These are phyloP conservation scores for Acanthosepion pharaonis DNA, from an alignment of 2,888 invertebrate genomes.

Conservation along the genomic window DNA sequence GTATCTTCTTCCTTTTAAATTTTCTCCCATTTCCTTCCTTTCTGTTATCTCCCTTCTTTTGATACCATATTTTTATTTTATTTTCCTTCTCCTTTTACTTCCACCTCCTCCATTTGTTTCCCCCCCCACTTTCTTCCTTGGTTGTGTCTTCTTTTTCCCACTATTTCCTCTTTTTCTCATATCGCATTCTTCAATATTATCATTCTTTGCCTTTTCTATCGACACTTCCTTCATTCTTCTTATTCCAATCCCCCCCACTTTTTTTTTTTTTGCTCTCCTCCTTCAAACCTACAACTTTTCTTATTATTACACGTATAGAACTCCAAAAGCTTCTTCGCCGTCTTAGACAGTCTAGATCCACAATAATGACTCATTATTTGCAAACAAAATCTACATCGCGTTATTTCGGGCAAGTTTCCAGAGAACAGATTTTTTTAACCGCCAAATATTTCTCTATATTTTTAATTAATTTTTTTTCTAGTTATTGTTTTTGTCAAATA, in stretches of 20 bases:
- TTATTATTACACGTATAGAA: background rate
- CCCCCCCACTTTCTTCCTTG: background rate
- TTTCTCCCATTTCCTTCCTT: background rate
- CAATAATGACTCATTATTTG: background rate
- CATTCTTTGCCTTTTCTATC: background rate
- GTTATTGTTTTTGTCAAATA: conserved; percentile 33
- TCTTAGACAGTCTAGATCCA: background rate
- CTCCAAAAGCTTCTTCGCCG: background rate
- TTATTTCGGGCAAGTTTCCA: background rate
- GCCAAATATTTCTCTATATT: background rate
- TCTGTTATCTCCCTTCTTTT: background rate
- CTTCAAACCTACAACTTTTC: background rate
- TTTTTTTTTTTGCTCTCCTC: background rate
- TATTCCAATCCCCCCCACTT: too few relatives aligned
- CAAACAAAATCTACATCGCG: conserved; percentile 21
- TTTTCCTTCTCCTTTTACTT: background rate
- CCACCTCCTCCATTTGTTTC: background rate
- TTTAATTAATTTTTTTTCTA: background rate
- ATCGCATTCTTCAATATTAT: too few relatives aligned
- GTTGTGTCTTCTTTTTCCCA: background rate
- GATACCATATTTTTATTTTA: too few relatives aligned
- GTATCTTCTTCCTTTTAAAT: background rate
- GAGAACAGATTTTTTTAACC: background rate
- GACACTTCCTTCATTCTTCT: background rate
- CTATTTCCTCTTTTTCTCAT: background rate